These are phyloP conservation scores for Drosophila melanogaster DNA, from an alignment of 1,140 invertebrate genomes.

Conservation along the genomic window Release_6_plus_ISO1_MT NT_037436.4:6674001-6674500, in stretches of 20 bases:
- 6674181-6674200: slow-evolving; percentile 78
- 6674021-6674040: slow-evolving; percentile 19
- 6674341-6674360: not conserved
- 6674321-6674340: slow-evolving; percentile 58
- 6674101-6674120: slow-evolving; percentile 21
- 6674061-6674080: slow-evolving; percentile 65
- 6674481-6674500: slow-evolving; percentile 25
- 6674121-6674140: slow-evolving; percentile 73
- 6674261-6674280: slow-evolving; percentile 58
- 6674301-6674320: slow-evolving; percentile 42
- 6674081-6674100: slow-evolving; percentile 1
- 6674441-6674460: slow-evolving; percentile 61
- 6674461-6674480: slow-evolving; percentile 17
- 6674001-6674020: slow-evolving; percentile 25
- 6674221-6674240: slow-evolving; percentile 78
- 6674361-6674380: slow-evolving; percentile 14
- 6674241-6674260: slow-evolving; percentile 79
- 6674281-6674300: slow-evolving; percentile 65
- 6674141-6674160: slow-evolving; percentile 83
- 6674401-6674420: slow-evolving; percentile 49
- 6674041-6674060: slow-evolving; percentile 27
- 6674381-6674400: slow-evolving; percentile 63
- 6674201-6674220: slow-evolving; percentile 26
- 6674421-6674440: slow-evolving; percentile 58
- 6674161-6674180: slow-evolving; percentile 83